These are phyloP conservation scores for Lordiphosa mommai DNA, from an alignment of 1,140 invertebrate genomes.

Conservation along the genomic window DNA sequence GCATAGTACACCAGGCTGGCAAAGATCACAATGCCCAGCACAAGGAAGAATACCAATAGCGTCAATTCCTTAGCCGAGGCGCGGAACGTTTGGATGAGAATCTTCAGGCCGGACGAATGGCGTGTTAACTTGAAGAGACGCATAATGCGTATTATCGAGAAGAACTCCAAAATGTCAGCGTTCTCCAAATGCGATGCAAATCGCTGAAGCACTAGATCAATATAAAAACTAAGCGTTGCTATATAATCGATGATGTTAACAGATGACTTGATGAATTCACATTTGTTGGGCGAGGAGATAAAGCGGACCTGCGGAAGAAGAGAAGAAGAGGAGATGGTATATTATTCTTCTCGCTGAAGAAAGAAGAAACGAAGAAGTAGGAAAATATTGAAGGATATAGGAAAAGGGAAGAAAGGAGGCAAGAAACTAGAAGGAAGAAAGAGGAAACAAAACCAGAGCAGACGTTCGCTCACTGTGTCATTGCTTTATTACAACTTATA, in stretches of 20 bases:
- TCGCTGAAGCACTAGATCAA: constrained; percentile 93
- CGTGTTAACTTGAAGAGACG: constrained; percentile 98
- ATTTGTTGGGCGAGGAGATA: constrained; percentile 95
- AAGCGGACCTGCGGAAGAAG: constrained; percentile 85
- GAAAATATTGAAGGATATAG: background rate
- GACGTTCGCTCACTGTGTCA: too few species aligned
- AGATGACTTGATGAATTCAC: constrained; percentile 94
- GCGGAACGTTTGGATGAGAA: constrained; percentile 98
- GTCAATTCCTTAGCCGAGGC: constrained; percentile 99
- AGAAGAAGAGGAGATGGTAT: background rate
- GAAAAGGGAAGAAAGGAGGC: background rate
- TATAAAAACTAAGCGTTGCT: constrained; percentile 98
- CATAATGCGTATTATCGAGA: constrained; percentile 99
- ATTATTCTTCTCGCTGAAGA: too few species aligned
- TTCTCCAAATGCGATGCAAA: constrained; percentile 96
- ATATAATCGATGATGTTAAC: constrained; percentile 99
- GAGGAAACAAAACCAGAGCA: too few species aligned
- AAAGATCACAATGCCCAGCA: constrained; percentile 98
- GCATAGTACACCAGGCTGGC: constrained; percentile 98
- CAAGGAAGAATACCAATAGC: constrained; percentile 96
- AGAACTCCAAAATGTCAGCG: constrained; percentile 98
- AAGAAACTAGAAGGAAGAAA: background rate
- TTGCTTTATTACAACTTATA: too few species aligned
- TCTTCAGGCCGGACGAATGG: constrained; percentile 98
- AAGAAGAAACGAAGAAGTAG: background rate